These are phyloP conservation scores for Neoseiulus cucumeris DNA, from an alignment of 1,140 invertebrate species.

Conservation along the genomic window DNA sequence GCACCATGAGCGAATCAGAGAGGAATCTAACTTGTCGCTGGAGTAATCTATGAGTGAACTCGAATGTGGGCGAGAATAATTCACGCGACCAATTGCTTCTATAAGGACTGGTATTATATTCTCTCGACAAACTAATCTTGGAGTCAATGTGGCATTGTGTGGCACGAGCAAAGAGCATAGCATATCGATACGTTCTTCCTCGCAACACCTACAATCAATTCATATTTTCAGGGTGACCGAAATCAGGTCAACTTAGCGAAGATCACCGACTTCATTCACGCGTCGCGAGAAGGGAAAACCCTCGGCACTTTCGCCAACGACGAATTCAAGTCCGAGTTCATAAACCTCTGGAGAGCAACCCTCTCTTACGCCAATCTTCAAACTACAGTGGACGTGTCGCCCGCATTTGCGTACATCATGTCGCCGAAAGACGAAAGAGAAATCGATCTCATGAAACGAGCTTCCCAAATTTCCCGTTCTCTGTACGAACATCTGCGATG, in stretches of 20 bases:
- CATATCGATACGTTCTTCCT: no score
- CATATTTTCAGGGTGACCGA: constrained; percentile 62
- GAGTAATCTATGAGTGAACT: no score
- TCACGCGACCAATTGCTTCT: no score
- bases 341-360: constrained; percentile 64
- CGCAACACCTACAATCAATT: no score
- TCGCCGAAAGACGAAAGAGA: constrained; percentile 87
- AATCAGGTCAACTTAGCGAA: constrained; percentile 83
- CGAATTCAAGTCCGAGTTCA: constrained; percentile 75
- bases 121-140: no score
- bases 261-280: constrained; percentile 60
- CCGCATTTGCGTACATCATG: constrained; percentile 63
- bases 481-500: constrained; percentile 91
- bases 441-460: constrained; percentile 77
- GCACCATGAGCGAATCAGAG: no score
- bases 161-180: no score
- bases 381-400: constrained; percentile 63
- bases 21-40: no score
- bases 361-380: constrained; percentile 57
- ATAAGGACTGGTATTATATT: no score
- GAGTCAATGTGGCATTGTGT: no score
- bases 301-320: constrained; percentile 88
- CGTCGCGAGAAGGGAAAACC: constrained; percentile 49
- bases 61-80: no score
- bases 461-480: constrained; percentile 73